Conservation (phyloP, 2,888 invertebrate genomes). For the Lycia hirtaria region DNA sequence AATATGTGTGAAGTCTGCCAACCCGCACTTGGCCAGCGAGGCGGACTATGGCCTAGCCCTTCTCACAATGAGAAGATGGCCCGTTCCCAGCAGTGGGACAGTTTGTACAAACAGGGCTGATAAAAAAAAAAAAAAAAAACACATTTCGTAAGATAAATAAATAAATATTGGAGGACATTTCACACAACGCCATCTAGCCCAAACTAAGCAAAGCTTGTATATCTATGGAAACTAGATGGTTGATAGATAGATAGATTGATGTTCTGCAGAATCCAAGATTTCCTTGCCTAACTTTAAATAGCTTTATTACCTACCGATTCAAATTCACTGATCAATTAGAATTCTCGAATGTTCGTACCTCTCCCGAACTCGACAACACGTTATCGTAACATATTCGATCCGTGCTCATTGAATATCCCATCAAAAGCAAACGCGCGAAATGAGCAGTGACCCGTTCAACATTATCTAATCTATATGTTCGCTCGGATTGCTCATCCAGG, state of each 20-base stretch:
- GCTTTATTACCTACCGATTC: conserved; percentile 5
- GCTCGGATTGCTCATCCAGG: conserved; percentile 25
- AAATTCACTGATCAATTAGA: background rate
- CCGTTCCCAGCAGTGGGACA: too few species aligned
- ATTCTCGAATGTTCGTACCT: background rate
- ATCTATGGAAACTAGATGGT: too few species aligned
- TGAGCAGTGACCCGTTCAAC: conserved; percentile 28
- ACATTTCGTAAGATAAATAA: too few species aligned
- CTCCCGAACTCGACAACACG: conserved; percentile 1
- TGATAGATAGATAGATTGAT: too few species aligned
- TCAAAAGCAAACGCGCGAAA: conserved; percentile 24
- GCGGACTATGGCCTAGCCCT: too few species aligned
- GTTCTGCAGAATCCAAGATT: background rate
- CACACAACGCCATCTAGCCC: too few species aligned
- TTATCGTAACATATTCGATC: conserved; percentile 16
- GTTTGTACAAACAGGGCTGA: too few species aligned
- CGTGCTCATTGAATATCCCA: conserved; percentile 26
- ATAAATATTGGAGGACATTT: too few species aligned
- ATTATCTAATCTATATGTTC: conserved; percentile 22
- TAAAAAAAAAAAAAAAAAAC: too few species aligned
- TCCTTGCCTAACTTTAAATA: background rate
- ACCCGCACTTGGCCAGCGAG: too few species aligned
- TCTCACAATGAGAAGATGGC: too few species aligned
- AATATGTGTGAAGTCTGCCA: too few species aligned
- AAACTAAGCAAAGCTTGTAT: background rate